These are phyloP conservation scores for Eupithecia subumbrata DNA, from an alignment of 2,888 invertebrate species.

Conservation along the genomic window DNA sequence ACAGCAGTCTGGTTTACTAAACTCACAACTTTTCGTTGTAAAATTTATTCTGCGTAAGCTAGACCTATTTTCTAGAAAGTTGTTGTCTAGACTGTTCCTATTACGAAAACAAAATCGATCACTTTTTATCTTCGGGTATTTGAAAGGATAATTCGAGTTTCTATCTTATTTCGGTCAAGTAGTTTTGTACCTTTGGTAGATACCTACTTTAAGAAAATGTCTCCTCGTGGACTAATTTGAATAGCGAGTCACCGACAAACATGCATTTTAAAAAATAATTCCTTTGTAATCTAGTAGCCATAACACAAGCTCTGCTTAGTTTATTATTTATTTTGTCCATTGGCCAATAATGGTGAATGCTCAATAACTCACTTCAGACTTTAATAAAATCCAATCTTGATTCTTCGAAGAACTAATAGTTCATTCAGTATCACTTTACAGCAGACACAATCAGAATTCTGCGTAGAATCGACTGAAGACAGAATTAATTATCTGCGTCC, in stretches of 20 bases:
- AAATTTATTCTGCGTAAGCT: not conserved
- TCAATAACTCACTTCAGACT: not conserved
- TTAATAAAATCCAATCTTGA: not conserved
- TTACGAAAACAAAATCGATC: not conserved
- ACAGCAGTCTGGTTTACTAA: conserved; percentile 23
- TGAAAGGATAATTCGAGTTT: not conserved
- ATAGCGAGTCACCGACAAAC: not conserved
- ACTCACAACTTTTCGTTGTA: not conserved
- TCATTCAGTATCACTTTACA: not conserved
- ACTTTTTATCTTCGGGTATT: not conserved
- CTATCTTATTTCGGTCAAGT: not conserved
- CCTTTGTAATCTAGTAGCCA: too few relatives aligned
- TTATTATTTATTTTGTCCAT: not conserved
- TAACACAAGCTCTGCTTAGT: too few relatives aligned
- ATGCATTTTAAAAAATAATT: not conserved
- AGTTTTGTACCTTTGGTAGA: not conserved
- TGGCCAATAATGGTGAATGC: not conserved
- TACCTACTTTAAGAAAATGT: not conserved
- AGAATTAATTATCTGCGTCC: conserved; percentile 41
- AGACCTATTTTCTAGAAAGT: conserved; percentile 9
- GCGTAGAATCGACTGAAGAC: conserved; percentile 29
- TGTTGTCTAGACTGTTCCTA: conserved; percentile 5
- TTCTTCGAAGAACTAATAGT: not conserved
- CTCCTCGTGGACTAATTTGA: not conserved
- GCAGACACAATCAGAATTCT: conserved; percentile 23